These are phyloP conservation scores for Acanthochromis polyacanthus DNA, from an alignment of 2,113 vertebrate genomes.

Conservation along the genomic window DNA sequence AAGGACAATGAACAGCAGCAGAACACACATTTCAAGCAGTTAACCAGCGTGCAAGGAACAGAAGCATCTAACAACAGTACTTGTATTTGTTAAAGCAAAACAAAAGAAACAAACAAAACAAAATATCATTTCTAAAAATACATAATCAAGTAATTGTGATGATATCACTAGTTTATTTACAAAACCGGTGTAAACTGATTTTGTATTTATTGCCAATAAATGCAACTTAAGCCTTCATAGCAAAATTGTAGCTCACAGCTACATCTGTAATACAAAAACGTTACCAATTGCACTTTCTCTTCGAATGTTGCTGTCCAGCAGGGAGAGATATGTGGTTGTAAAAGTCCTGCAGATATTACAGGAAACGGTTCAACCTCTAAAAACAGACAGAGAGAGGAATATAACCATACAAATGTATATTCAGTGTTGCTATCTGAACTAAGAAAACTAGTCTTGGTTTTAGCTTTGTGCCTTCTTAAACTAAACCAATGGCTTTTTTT, in stretches of 20 bases:
- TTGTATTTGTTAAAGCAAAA: slow-evolving; percentile 31
- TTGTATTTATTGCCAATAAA: slow-evolving; percentile 35
- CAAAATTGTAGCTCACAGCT: slow-evolving; percentile 21
- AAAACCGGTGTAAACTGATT: slow-evolving; percentile 32
- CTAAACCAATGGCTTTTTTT: background rate
- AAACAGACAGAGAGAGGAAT: slow-evolving; percentile 23
- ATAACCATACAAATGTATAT: background rate
- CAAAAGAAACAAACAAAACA: background rate
- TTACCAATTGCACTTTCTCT: slow-evolving; percentile 19
- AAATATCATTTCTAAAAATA: slow-evolving; percentile 26
- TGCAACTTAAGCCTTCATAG: slow-evolving; percentile 3
- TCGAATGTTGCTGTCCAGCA: slow-evolving; percentile 10
- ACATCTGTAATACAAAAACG: background rate
- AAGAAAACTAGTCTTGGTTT: background rate
- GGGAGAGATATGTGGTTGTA: slow-evolving; percentile 16
- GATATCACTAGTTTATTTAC: slow-evolving; percentile 30
- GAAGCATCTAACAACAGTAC: slow-evolving; percentile 22
- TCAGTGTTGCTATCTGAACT: no score
- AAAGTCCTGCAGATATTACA: background rate
- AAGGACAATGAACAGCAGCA: slow-evolving; percentile 8
- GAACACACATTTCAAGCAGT: slow-evolving; percentile 34
- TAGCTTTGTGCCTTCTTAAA: background rate
- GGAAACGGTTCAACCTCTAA: slow-evolving; percentile 61
- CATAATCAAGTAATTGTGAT: slow-evolving; percentile 32
- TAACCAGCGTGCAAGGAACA: slow-evolving; percentile 31